phyloP scores from a whole-genome alignment of 2,888 invertebrate species.

The Pammene aurita region DNA sequence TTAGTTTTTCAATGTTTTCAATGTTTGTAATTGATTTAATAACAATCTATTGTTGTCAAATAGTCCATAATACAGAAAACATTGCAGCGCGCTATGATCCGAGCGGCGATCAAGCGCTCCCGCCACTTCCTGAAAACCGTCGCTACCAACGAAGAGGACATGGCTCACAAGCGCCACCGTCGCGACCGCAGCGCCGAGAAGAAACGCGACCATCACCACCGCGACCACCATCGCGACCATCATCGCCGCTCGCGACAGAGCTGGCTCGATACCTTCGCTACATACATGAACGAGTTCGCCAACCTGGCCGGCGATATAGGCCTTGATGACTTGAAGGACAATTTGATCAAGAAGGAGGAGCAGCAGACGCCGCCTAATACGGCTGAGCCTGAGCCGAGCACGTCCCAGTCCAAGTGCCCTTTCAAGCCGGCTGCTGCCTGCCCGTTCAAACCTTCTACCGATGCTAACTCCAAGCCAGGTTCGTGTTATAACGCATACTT shows the following conservation, averaged over 20 bases:
- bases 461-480: slow-evolving; percentile 5
- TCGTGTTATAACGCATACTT: neutral
- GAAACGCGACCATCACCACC: slow-evolving; percentile 36
- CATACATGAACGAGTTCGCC: slow-evolving; percentile 81
- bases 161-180: slow-evolving; percentile 48
- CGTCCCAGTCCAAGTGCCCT: slow-evolving; percentile 2
- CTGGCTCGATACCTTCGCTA: slow-evolving; percentile 78
- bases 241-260: slow-evolving; percentile 57
- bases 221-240: slow-evolving; percentile 52
- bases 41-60: no score
- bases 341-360: slow-evolving; percentile 41
- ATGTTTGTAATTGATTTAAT: no score
- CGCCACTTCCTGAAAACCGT: slow-evolving; percentile 60
- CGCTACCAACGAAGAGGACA: slow-evolving; percentile 48
- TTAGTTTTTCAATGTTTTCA: no score
- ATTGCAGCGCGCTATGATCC: slow-evolving; percentile 63
- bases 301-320: slow-evolving; percentile 75
- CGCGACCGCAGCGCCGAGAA: slow-evolving; percentile 48
- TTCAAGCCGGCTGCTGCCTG: slow-evolving; percentile 37
- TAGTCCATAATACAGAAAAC: neutral
- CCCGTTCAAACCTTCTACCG: slow-evolving; percentile 40
- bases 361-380: slow-evolving; percentile 18
- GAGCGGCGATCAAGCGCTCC: slow-evolving; percentile 69
- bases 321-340: slow-evolving; percentile 45
- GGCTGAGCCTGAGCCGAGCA: slow-evolving; percentile 33